Evolutionary conservation across 2,888 invertebrate genomes (phyloP).

Genomic region (Drosophila flavopinicola): DNA sequence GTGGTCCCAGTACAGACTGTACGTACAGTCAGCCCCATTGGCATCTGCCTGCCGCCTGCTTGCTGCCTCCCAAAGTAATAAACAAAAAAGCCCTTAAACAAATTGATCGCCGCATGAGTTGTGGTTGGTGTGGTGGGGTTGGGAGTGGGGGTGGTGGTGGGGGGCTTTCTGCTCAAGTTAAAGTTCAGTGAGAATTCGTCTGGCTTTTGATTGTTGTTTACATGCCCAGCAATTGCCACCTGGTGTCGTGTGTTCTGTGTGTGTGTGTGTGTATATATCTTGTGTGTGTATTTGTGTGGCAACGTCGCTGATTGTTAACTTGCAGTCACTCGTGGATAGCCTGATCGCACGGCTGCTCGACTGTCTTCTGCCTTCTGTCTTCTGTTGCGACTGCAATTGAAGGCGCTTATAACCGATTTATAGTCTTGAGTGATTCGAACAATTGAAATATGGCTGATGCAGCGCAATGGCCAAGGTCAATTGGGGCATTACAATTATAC

Average conservation of each 20-base stretch:
- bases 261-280: slow-evolving; percentile 5
- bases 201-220: slow-evolving; percentile 52
- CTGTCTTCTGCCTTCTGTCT: slow-evolving; percentile 2
- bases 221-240: slow-evolving; percentile 52
- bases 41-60: slow-evolving; percentile 20
- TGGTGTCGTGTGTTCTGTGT: slow-evolving; percentile 40
- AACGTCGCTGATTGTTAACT: slow-evolving; percentile 26
- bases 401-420: slow-evolving; percentile 34
- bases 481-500: slow-evolving; percentile 54
- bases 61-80: slow-evolving; percentile 18
- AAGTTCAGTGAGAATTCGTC: slow-evolving; percentile 54
- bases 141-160: neutral
- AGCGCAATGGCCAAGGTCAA: slow-evolving; percentile 69
- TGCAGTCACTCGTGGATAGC: slow-evolving; percentile 45
- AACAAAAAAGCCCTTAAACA: slow-evolving; percentile 61
- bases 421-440: slow-evolving; percentile 23
- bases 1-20: slow-evolving; percentile 19
- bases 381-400: slow-evolving; percentile 20
- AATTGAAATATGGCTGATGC: slow-evolving; percentile 49
- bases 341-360: slow-evolving; percentile 37
- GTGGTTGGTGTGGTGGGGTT: neutral
- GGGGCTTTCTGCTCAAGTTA: slow-evolving; percentile 29
- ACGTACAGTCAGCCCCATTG: slow-evolving; percentile 24
- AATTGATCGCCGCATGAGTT: slow-evolving; percentile 29
- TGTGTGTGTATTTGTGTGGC: slow-evolving; percentile 11